A percentile compares a stretch with the other conserved stretches of the same genome.
phyloP scores from a whole-genome alignment of 1,140 invertebrate genomes.

The Cylas formicarius region DNA sequence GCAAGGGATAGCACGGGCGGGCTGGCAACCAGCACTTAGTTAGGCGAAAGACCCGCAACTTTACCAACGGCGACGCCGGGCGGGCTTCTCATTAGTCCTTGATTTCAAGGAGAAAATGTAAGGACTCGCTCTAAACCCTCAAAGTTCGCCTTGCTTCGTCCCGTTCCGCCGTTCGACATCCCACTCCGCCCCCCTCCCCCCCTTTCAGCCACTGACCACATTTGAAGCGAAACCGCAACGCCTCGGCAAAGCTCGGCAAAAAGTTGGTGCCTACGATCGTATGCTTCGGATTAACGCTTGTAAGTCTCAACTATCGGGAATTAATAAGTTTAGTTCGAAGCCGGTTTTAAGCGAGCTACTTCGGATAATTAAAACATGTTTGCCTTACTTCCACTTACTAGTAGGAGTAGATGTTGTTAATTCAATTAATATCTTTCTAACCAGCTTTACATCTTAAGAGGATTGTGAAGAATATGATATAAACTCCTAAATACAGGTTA shows the following conservation, averaged over 20 bases:
- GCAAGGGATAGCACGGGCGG: too few relatives aligned
- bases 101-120: slow-evolving; percentile 8
- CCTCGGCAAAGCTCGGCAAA: slow-evolving; percentile 17
- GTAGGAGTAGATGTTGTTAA: too few relatives aligned
- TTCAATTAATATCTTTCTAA: too few relatives aligned
- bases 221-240: slow-evolving; percentile 16
- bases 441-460: too few relatives aligned
- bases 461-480: too few relatives aligned
- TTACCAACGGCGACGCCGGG: slow-evolving; percentile 15
- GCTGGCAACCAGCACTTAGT: slow-evolving; percentile 15
- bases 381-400: too few relatives aligned
- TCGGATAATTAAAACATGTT: too few relatives aligned
- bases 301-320: slow-evolving; percentile 8
- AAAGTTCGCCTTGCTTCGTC: neutral
- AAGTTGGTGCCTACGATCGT: slow-evolving; percentile 15
- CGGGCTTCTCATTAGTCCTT: slow-evolving; percentile 17
- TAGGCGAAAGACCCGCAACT: slow-evolving; percentile 15
- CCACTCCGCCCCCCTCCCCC: slow-evolving; percentile 2
- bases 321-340: too few relatives aligned
- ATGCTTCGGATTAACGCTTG: slow-evolving; percentile 11
- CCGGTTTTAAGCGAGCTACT: too few relatives aligned
- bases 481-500: too few relatives aligned
- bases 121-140: neutral
- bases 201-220: slow-evolving; percentile 17
- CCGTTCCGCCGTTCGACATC: neutral